Conservation (phyloP, 2,113 vertebrate species). For the Ammodytes marinus region DNA sequence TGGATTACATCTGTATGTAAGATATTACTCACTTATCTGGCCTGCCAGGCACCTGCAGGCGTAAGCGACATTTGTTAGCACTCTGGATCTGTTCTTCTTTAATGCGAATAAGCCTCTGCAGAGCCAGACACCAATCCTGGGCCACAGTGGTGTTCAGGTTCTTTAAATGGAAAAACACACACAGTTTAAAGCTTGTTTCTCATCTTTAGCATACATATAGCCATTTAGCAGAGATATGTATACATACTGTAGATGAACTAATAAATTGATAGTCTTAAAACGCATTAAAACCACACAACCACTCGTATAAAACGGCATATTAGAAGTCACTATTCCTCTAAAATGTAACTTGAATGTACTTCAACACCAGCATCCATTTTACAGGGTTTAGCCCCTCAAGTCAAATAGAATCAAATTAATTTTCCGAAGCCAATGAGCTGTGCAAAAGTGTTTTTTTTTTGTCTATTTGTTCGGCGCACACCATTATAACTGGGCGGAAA, state of each 20-base stretch:
- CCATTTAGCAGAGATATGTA: background rate
- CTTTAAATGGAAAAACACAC: slow-evolving; percentile 75
- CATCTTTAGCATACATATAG: background rate
- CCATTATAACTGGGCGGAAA: slow-evolving; percentile 54
- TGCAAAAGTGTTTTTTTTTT: slow-evolving; percentile 53
- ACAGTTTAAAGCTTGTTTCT: slow-evolving; percentile 47
- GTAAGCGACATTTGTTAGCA: slow-evolving; percentile 95
- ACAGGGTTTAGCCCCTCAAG: slow-evolving; percentile 61
- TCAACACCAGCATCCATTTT: slow-evolving; percentile 44
- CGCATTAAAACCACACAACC: background rate
- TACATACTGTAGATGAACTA: background rate
- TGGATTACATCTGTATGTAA: slow-evolving; percentile 32
- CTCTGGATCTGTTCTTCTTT: slow-evolving; percentile 98
- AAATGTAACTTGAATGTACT: slow-evolving; percentile 55
- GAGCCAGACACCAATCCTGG: slow-evolving; percentile 96
- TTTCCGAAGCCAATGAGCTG: slow-evolving; percentile 71
- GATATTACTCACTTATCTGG: slow-evolving; percentile 91
- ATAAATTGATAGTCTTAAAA: slow-evolving; percentile 6
- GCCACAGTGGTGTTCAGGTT: slow-evolving; percentile 96
- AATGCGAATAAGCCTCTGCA: slow-evolving; percentile 94
- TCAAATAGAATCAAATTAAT: slow-evolving; percentile 75
- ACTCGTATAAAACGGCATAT: slow-evolving; percentile 8
- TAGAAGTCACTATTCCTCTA: slow-evolving; percentile 27
- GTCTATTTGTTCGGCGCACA: slow-evolving; percentile 61
- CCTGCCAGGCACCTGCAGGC: slow-evolving; percentile 93